A percentile compares a stretch with the other conserved stretches of the same genome.
These are phyloP conservation scores for Thinocorus orbignyianus DNA, from an alignment of 2,113 vertebrate genomes.

Conservation along the genomic window DNA sequence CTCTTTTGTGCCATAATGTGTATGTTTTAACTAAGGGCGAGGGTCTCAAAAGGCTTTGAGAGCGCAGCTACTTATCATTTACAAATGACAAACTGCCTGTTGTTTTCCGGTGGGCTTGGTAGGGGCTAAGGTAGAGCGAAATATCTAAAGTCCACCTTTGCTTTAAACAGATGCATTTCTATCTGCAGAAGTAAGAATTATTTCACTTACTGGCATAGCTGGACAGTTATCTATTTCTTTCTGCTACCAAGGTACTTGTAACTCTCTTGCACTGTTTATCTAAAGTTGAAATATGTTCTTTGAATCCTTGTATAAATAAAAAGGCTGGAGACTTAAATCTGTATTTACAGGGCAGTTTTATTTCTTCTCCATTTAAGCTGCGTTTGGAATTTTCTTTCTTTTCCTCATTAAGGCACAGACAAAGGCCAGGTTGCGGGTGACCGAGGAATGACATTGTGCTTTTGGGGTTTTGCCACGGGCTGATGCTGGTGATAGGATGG, in stretches of 20 bases:
- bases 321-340: conserved; percentile 74
- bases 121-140: conserved; percentile 35
- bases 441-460: neutral
- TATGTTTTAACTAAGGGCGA: conserved; percentile 3
- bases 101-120: conserved; percentile 55
- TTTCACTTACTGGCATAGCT: conserved; percentile 39
- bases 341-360: conserved; percentile 17
- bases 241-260: conserved; percentile 70
- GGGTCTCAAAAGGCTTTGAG: conserved; percentile 45
- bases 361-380: neutral
- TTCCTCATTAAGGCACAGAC: neutral
- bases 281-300: conserved; percentile 67
- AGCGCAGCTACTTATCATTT: conserved; percentile 52
- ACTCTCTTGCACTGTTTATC: conserved; percentile 64
- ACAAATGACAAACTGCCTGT: conserved; percentile 65
- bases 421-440: neutral
- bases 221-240: conserved; percentile 61
- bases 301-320: conserved; percentile 79
- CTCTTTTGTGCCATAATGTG: conserved; percentile 49
- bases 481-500: rapidly evolving
- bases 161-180: conserved; percentile 64
- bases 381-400: neutral
- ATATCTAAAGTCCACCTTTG: conserved; percentile 43
- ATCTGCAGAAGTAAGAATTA: conserved; percentile 46
- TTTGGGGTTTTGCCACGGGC: neutral